Conservation (phyloP, 2,113 vertebrate species). For the Myotis yumanensis region DNA sequence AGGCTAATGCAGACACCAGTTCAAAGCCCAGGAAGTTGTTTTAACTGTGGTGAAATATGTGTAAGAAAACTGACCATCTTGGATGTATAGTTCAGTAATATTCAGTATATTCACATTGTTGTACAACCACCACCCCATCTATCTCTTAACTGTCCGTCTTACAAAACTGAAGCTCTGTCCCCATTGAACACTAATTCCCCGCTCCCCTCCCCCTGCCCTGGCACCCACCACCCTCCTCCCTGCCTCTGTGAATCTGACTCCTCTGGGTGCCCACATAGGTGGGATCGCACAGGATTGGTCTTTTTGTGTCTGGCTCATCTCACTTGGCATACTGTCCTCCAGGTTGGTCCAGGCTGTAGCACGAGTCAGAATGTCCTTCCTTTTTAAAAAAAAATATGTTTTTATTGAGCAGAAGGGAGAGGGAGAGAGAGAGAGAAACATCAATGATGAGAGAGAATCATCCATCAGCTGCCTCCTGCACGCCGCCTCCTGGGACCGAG, state of each 20-base stretch:
- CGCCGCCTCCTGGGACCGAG: no score
- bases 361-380: not conserved
- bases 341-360: no score
- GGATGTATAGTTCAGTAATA: not conserved
- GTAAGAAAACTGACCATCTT: not conserved
- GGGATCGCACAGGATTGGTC: not conserved
- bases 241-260: not conserved
- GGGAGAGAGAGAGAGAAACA: no score
- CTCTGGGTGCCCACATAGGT: not conserved
- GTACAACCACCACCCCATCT: fast-evolving
- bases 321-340: not conserved
- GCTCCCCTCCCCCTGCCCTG: not conserved
- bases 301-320: not conserved
- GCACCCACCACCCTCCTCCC: not conserved
- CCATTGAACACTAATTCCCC: fast-evolving
- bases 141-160: not conserved
- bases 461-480: no score
- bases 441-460: no score
- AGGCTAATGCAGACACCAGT: not conserved
- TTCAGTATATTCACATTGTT: not conserved
- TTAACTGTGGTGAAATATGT: not conserved
- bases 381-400: no score
- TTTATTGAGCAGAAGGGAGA: no score
- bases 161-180: not conserved
- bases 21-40: not conserved